Conservation (phyloP, 2,888 invertebrate species). For the Petrolisthes manimaculis region DNA sequence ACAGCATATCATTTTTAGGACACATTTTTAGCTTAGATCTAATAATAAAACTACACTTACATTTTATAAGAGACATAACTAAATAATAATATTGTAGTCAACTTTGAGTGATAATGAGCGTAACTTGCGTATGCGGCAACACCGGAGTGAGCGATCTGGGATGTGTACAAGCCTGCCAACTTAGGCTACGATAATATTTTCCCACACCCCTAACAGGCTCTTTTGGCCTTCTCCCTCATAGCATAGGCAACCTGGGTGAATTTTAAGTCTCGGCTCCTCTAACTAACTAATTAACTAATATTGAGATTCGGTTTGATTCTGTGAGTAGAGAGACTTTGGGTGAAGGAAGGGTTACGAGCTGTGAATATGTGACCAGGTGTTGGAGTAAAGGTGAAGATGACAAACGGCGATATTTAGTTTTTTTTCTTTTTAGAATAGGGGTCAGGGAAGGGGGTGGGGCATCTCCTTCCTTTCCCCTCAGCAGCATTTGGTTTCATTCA, state of each 20-base stretch:
- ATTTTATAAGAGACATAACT: neutral
- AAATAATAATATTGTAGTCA: neutral
- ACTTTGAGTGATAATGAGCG: neutral
- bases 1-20: too few species aligned
- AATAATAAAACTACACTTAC: neutral
- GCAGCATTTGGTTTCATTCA: too few species aligned
- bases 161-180: conserved; percentile 7
- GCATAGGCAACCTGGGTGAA: too few species aligned
- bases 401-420: conserved; percentile 11
- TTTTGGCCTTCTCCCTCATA: too few species aligned
- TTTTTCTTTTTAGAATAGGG: neutral
- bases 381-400: conserved; percentile 1
- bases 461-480: neutral
- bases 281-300: too few species aligned
- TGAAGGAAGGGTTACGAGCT: neutral
- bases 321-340: neutral
- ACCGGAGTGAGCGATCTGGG: neutral
- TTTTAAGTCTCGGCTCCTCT: too few species aligned
- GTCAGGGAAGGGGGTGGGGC: neutral
- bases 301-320: too few species aligned
- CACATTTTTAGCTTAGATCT: too few species aligned
- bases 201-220: too few species aligned
- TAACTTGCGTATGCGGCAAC: neutral
- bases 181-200: neutral
- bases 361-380: neutral